Percentiles rank a stretch among this genome's conserved stretches.
Conservation (phyloP, 2,113 vertebrate species). For the Misgurnus anguillicaudatus region DNA sequence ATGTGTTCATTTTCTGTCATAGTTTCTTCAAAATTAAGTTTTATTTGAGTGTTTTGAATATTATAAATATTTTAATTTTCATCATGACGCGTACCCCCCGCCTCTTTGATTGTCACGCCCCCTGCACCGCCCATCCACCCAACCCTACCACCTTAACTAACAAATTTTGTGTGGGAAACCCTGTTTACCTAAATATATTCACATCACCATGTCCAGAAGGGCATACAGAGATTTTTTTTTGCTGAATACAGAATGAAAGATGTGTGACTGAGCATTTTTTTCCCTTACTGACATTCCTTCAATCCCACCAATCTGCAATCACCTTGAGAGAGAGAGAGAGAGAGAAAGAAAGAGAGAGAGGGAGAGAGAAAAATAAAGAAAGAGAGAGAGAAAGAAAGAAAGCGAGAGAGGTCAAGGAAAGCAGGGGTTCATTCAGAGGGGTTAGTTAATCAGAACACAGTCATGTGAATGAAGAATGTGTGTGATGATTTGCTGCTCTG, state of each 20-base stretch:
- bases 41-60: too few species aligned
- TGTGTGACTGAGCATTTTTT: slow-evolving; percentile 36
- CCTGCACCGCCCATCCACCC: too few species aligned
- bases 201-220: slow-evolving; percentile 18
- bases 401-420: neutral
- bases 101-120: too few species aligned
- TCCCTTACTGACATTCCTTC: slow-evolving; percentile 41
- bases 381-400: neutral
- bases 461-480: slow-evolving; percentile 15
- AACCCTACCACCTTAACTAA: too few species aligned
- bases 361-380: neutral
- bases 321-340: slow-evolving; percentile 19
- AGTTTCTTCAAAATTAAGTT: too few species aligned
- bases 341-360: neutral
- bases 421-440: neutral
- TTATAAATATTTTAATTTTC: too few species aligned
- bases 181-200: too few species aligned
- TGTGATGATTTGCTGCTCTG: slow-evolving; percentile 1
- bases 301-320: slow-evolving; percentile 45
- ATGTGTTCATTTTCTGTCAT: too few species aligned
- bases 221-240: slow-evolving; percentile 46
- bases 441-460: slow-evolving; percentile 6
- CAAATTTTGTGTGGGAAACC: too few species aligned
- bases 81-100: too few species aligned
- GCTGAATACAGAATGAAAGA: slow-evolving; percentile 52